Percentiles rank a stretch among this genome's conserved stretches.
These are phyloP conservation scores for Rallus crepitans DNA, from an alignment of 2,797 vertebrate species.

Conservation along the genomic window DNA sequence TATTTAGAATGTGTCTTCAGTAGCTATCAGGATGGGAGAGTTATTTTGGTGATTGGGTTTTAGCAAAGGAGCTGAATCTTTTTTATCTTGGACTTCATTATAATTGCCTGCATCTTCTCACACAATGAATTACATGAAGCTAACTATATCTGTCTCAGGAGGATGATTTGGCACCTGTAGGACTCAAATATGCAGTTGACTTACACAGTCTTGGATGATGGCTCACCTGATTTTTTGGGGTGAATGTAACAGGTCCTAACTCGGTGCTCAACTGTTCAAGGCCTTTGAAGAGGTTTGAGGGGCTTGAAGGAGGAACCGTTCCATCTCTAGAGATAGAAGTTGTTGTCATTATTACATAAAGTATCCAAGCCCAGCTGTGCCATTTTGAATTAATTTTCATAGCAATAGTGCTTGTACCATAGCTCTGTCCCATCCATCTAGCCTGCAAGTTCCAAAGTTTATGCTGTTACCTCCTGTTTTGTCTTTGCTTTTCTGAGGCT, in stretches of 20 bases:
- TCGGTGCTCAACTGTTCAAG: background rate
- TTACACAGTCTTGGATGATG: background rate
- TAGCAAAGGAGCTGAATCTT: background rate
- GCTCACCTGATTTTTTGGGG: background rate
- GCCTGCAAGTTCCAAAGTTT: background rate
- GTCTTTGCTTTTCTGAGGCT: background rate
- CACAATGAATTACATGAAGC: background rate
- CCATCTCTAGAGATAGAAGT: background rate
- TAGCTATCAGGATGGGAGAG: background rate
- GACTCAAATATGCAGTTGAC: background rate
- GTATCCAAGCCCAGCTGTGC: background rate
- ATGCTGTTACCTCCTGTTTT: background rate
- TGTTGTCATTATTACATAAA: background rate
- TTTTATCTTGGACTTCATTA: background rate
- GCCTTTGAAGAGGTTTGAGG: background rate
- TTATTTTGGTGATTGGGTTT: background rate
- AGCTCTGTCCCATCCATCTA: background rate
- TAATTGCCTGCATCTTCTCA: background rate
- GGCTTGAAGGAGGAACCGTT: background rate
- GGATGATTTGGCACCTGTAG: background rate
- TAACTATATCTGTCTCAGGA: background rate
- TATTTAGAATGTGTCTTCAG: background rate
- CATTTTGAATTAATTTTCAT: background rate
- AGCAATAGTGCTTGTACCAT: background rate
- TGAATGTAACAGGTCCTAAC: background rate